phyloP scores from a whole-genome alignment of 2,888 invertebrate species.

The Platycheirus albimanus region DNA sequence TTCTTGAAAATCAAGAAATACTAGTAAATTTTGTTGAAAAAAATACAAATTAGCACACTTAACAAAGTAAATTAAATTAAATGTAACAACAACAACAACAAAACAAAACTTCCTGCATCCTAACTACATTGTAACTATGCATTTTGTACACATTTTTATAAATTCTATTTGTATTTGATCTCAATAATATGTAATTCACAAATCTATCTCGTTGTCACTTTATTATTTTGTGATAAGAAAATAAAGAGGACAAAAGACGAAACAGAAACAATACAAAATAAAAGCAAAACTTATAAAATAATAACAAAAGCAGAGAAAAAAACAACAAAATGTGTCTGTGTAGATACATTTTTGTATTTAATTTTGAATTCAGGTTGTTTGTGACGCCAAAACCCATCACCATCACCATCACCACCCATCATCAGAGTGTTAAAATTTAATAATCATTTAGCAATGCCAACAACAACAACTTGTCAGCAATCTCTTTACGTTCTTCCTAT shows the following conservation, averaged over 20 bases:
- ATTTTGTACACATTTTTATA: neutral
- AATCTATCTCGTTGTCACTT: constrained; percentile 37
- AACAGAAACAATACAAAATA: constrained; percentile 12
- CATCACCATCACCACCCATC: constrained; percentile 26
- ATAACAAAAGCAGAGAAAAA: too few relatives aligned
- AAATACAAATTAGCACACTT: too few relatives aligned
- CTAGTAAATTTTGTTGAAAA: constrained; percentile 7
- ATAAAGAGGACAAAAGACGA: constrained; percentile 40
- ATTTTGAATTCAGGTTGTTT: constrained; percentile 64
- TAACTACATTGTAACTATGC: constrained; percentile 19
- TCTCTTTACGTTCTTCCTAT: constrained; percentile 36
- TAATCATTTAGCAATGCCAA: constrained; percentile 58
- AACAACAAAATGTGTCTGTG: constrained; percentile 10
- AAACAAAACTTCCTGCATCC: constrained; percentile 32
- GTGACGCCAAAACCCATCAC: constrained; percentile 63
- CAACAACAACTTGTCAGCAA: constrained; percentile 56
- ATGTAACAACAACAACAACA: too few relatives aligned
- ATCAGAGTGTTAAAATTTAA: constrained; percentile 62
- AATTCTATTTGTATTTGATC: constrained; percentile 34
- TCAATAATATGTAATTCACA: constrained; percentile 37
- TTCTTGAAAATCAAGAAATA: constrained; percentile 23
- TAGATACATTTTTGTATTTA: constrained; percentile 27
- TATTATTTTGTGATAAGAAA: constrained; percentile 54
- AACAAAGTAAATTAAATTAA: too few relatives aligned
- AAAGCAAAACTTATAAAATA: constrained; percentile 33